Conservation (phyloP, 2,797 vertebrate genomes). For the Gorsachius magnificus region DNA sequence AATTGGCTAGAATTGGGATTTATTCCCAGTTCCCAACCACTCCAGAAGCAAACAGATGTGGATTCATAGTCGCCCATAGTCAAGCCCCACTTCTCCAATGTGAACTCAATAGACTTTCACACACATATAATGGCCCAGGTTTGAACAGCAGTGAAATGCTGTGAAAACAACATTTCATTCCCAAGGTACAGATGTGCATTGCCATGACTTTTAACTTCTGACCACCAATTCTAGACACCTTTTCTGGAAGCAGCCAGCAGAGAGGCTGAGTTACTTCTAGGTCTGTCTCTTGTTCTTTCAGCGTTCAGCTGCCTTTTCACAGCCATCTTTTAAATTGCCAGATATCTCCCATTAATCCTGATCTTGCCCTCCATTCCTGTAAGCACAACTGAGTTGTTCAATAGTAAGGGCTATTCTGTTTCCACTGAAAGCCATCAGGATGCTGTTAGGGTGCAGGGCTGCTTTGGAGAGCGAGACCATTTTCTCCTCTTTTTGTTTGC, state of each 20-base stretch:
- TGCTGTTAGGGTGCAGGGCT: not conserved
- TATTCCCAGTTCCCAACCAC: not conserved
- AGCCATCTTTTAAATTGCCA: not conserved
- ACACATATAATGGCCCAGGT: not conserved
- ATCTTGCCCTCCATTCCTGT: not conserved
- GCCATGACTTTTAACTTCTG: not conserved
- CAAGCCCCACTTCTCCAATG: not conserved
- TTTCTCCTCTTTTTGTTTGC: slow-evolving; percentile 24
- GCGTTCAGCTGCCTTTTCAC: not conserved
- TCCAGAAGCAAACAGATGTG: not conserved
- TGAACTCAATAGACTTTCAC: not conserved
- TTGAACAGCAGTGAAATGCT: not conserved
- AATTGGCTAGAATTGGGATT: not conserved
- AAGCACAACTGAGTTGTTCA: not conserved
- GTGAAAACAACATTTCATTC: not conserved
- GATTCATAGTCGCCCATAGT: not conserved
- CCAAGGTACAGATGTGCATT: not conserved
- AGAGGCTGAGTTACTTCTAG: not conserved
- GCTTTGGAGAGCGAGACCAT: not conserved
- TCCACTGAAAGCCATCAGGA: not conserved
- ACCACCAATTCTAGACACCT: not conserved
- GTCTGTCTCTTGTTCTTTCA: not conserved
- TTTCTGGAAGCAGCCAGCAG: not conserved
- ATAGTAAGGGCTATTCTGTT: not conserved
- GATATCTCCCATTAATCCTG: not conserved